phyloP scores from a whole-genome alignment of 1,140 invertebrate genomes.

The Drosophila ogumai region DNA sequence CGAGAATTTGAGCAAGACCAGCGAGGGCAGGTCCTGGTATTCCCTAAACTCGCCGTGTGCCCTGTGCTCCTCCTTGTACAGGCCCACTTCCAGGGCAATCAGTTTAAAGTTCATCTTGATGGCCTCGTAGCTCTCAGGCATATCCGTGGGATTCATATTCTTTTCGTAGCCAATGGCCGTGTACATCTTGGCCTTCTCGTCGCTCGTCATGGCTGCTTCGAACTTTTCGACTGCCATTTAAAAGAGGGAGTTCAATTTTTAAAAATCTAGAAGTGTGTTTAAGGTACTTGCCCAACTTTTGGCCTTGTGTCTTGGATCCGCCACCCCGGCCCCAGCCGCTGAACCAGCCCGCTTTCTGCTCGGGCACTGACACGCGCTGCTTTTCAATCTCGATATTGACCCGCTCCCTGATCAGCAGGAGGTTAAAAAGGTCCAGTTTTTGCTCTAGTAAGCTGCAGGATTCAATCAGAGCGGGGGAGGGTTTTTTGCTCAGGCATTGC shows the following conservation, averaged over 20 bases:
- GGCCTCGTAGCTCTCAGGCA: conserved; percentile 93
- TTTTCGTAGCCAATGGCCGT: conserved; percentile 98
- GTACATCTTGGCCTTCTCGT: conserved; percentile 96
- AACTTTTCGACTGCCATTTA: conserved; percentile 88
- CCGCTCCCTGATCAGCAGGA: conserved; percentile 95
- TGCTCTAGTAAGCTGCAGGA: conserved; percentile 90
- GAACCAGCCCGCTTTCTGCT: conserved; percentile 90
- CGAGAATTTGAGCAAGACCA: conserved; percentile 86
- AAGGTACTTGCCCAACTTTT: conserved; percentile 56
- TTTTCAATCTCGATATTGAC: conserved; percentile 93
- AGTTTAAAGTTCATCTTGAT: conserved; percentile 89
- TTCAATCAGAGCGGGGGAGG: conserved; percentile 85
- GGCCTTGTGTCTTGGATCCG: conserved; percentile 38
- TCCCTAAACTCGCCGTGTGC: not conserved
- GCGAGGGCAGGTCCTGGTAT: conserved; percentile 52
- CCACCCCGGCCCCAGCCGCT: conserved; percentile 86
- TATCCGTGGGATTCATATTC: conserved; percentile 89
- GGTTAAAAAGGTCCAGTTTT: conserved; percentile 94
- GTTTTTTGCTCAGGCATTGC: conserved; percentile 91
- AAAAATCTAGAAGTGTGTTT: too few species aligned
- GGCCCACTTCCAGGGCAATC: conserved; percentile 87
- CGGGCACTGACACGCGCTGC: conserved; percentile 86
- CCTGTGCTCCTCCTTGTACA: conserved; percentile 85
- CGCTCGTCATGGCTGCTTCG: conserved; percentile 94
- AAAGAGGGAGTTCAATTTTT: not conserved